Percentiles rank a stretch among this genome's conserved stretches.
phyloP scores from a whole-genome alignment of 2,888 invertebrate genomes.

The Leucania comma region DNA sequence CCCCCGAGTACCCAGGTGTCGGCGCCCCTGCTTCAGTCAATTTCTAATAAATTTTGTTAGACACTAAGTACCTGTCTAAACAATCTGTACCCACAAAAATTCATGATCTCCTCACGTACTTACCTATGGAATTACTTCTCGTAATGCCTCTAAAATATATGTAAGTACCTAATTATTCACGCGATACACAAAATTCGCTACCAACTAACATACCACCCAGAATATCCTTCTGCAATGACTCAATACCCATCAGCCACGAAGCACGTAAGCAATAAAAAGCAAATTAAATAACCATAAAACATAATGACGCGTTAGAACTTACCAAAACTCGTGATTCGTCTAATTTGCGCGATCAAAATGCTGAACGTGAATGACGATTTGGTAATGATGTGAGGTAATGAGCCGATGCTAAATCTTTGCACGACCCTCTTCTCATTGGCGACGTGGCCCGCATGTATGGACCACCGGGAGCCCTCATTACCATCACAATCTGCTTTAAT shows the following conservation, averaged over 20 bases:
- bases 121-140: neutral
- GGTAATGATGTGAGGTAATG: conserved; percentile 63
- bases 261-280: conserved; percentile 51
- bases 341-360: conserved; percentile 59
- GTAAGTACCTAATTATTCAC: neutral
- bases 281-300: conserved; percentile 62
- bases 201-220: conserved; percentile 53
- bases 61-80: neutral
- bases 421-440: conserved; percentile 65
- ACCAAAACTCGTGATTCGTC: conserved; percentile 40
- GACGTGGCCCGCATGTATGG: conserved; percentile 62
- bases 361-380: conserved; percentile 51
- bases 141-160: conserved; percentile 9
- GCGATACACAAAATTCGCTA: neutral
- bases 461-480: conserved; percentile 67
- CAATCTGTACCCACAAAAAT: neutral
- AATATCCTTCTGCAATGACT: conserved; percentile 39
- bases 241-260: conserved; percentile 13
- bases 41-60: neutral
- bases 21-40: no score
- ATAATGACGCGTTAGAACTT: conserved; percentile 42
- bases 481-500: conserved; percentile 60
- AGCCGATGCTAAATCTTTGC: conserved; percentile 59
- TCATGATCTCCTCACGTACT: neutral
- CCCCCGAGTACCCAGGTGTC: no score